A percentile compares a stretch with the other conserved stretches of the same genome.
phyloP scores from a whole-genome alignment of 2,797 vertebrate species.

The Fundulus diaphanus region DNA sequence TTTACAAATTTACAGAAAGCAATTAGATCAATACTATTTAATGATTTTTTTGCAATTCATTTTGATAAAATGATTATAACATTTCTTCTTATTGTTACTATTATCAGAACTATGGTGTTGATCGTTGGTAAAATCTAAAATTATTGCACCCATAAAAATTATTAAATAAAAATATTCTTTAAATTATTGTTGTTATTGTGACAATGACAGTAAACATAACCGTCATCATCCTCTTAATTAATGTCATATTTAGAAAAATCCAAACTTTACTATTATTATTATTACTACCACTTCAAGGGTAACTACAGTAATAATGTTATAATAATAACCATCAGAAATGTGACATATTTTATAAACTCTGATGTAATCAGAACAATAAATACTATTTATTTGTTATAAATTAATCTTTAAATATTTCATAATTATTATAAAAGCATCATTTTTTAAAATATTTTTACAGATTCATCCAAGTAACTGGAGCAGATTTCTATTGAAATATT shows the following conservation, averaged over 20 bases:
- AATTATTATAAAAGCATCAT: too few species aligned
- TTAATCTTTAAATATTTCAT: neutral
- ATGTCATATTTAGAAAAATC: too few species aligned
- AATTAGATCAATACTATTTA: neutral
- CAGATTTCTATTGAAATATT: neutral
- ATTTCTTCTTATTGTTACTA: too few species aligned
- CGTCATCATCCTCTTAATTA: neutral
- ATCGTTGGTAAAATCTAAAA: neutral
- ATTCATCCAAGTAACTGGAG: too few species aligned
- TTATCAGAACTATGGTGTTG: neutral
- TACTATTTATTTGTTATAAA: neutral
- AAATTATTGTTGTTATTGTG: neutral
- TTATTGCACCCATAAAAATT: neutral
- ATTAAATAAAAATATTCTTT: too few species aligned
- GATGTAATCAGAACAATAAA: too few species aligned
- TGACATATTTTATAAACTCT: neutral
- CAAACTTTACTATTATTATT: neutral
- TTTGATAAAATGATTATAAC: too few species aligned
- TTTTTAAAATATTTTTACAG: too few species aligned
- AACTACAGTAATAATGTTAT: neutral
- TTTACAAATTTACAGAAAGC: neutral
- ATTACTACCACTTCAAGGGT: neutral
- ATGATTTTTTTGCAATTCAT: too few species aligned
- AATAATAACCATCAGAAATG: neutral
- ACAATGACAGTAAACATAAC: neutral